Conservation (phyloP, 2,888 invertebrate genomes). For the Agrochola macilenta region DNA sequence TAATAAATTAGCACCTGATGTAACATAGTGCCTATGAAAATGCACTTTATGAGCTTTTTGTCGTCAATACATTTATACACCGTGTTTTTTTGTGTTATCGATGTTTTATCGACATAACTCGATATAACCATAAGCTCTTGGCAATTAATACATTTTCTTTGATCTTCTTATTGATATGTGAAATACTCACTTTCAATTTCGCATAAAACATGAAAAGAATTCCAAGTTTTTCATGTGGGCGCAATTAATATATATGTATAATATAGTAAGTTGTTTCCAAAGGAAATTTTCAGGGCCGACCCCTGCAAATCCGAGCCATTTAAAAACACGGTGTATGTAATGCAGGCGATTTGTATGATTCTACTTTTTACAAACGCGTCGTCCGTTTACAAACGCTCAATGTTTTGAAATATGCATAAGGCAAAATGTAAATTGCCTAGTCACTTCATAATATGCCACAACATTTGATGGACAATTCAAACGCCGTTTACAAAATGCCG, state of each 20-base stretch:
- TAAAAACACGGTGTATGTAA: neutral
- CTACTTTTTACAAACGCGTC: too few species aligned
- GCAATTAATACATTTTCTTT: neutral
- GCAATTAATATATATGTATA: neutral
- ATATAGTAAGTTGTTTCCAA: neutral
- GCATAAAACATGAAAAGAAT: neutral
- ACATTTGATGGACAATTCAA: too few species aligned
- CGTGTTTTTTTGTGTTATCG: neutral
- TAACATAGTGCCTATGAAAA: constrained; percentile 22
- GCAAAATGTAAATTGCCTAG: too few species aligned
- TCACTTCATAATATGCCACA: too few species aligned
- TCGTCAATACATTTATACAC: neutral
- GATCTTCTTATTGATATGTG: neutral
- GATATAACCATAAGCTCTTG: neutral
- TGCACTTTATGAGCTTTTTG: constrained; percentile 21
- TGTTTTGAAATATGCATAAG: too few species aligned
- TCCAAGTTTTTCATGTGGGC: neutral
- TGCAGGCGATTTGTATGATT: too few species aligned
- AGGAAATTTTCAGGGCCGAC: neutral
- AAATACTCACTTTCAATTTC: neutral
- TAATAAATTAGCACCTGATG: constrained; percentile 15
- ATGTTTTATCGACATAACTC: neutral
- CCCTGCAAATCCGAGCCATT: neutral
- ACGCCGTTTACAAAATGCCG: too few species aligned
- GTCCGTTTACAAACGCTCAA: too few species aligned